These are phyloP conservation scores for Emydoidea blandingii DNA, from an alignment of 2,797 vertebrate species.

Conservation along the genomic window DNA sequence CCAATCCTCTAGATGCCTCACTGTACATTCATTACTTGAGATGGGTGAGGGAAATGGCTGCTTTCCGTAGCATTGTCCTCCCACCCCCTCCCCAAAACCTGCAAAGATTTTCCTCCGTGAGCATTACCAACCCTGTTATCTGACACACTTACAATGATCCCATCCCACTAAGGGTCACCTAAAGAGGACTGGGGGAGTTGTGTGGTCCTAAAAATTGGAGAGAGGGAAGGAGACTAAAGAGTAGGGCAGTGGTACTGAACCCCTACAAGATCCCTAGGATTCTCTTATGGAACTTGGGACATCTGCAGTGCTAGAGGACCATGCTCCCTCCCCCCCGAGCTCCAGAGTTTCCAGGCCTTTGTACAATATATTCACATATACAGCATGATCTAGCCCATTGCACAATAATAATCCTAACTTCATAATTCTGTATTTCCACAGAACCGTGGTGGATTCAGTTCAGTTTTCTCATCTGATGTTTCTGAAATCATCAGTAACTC, in stretches of 20 bases:
- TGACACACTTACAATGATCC: not conserved
- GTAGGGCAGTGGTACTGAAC: too few species aligned
- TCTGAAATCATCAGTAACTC: not conserved
- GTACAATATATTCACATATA: not conserved
- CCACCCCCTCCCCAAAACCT: not conserved
- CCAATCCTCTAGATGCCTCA: not conserved
- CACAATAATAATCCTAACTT: not conserved
- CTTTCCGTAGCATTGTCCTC: not conserved
- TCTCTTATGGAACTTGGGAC: not conserved
- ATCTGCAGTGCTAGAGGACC: not conserved
- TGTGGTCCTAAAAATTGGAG: too few species aligned
- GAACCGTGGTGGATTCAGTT: not conserved
- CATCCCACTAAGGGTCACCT: not conserved
- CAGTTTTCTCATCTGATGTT: not conserved
- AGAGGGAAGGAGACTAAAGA: too few species aligned
- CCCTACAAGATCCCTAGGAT: not conserved
- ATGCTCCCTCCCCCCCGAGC: not conserved
- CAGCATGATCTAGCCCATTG: not conserved
- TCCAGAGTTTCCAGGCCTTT: not conserved
- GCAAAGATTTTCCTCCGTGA: not conserved
- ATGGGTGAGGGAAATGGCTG: not conserved
- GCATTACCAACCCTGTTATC: not conserved
- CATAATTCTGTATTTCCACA: not conserved
- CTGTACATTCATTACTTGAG: not conserved
- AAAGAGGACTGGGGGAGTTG: too few species aligned